phyloP scores from a whole-genome alignment of 2,888 invertebrate species.

The Drosophila paracracens region DNA sequence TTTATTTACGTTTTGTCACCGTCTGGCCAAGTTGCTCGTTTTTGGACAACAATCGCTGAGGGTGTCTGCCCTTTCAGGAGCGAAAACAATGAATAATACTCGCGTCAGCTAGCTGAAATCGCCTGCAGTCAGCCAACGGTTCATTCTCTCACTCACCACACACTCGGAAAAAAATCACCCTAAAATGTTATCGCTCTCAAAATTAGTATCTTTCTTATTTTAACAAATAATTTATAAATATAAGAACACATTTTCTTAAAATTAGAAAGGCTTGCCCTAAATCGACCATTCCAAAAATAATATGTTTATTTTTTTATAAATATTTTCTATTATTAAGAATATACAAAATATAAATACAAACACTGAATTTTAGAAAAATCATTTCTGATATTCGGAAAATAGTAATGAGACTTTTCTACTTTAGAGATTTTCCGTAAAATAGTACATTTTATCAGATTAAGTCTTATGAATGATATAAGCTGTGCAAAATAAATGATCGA shows the following conservation, averaged over 20 bases:
- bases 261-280: neutral
- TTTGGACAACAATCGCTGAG: constrained; percentile 44
- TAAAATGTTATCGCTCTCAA: neutral
- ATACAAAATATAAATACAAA: too few relatives aligned
- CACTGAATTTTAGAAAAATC: neutral
- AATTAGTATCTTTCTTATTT: neutral
- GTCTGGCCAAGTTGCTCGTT: constrained; percentile 71
- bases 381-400: neutral
- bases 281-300: neutral
- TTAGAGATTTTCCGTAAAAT: neutral
- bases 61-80: constrained; percentile 56
- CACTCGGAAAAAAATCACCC: neutral
- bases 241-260: neutral
- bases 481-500: neutral
- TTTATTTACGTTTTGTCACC: constrained; percentile 78
- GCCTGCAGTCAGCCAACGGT: constrained; percentile 69
- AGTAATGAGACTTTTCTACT: neutral
- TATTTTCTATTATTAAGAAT: too few relatives aligned
- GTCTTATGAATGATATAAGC: neutral
- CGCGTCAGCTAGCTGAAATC: constrained; percentile 64
- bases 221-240: neutral
- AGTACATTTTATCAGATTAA: neutral
- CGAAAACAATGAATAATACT: constrained; percentile 74
- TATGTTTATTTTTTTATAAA: too few relatives aligned
- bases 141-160: constrained; percentile 22